Conservation (phyloP, 2,113 vertebrate genomes). For the Centropristis striata region DNA sequence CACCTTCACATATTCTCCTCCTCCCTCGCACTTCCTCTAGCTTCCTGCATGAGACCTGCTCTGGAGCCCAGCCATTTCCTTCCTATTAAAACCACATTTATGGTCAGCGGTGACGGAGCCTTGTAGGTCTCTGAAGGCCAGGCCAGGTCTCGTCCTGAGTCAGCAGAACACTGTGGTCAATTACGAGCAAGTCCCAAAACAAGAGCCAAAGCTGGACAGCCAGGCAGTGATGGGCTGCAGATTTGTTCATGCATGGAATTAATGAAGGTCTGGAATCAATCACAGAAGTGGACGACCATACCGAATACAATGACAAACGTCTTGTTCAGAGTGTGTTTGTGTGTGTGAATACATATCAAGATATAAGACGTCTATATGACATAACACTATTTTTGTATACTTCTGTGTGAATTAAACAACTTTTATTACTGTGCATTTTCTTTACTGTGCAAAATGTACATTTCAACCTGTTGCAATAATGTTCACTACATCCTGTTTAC, state of each 20-base stretch:
- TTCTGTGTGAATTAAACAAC: too few relatives aligned
- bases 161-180: constrained; percentile 59
- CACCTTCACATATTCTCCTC: constrained; percentile 24
- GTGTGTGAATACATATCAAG: too few relatives aligned
- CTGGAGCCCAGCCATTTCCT: constrained; percentile 49
- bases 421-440: too few relatives aligned
- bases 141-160: constrained; percentile 53
- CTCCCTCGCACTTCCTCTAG: background rate
- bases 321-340: background rate
- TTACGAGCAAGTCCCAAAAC: constrained; percentile 42
- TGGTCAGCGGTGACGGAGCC: constrained; percentile 20
- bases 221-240: constrained; percentile 11
- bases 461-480: too few relatives aligned
- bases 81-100: constrained; percentile 61
- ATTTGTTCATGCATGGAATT: constrained; percentile 54
- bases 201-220: constrained; percentile 19
- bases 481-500: too few relatives aligned
- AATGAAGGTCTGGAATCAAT: constrained; percentile 43
- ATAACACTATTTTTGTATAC: too few relatives aligned
- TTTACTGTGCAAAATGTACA: too few relatives aligned
- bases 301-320: background rate
- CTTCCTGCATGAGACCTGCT: constrained; percentile 11
- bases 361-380: too few relatives aligned
- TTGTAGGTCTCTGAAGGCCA: constrained; percentile 43
- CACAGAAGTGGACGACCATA: constrained; percentile 23